Percentiles rank a stretch among this genome's conserved stretches.
These are phyloP conservation scores for Pristiophorus japonicus DNA, from an alignment of 2,113 vertebrate species.

Conservation along the genomic window DNA sequence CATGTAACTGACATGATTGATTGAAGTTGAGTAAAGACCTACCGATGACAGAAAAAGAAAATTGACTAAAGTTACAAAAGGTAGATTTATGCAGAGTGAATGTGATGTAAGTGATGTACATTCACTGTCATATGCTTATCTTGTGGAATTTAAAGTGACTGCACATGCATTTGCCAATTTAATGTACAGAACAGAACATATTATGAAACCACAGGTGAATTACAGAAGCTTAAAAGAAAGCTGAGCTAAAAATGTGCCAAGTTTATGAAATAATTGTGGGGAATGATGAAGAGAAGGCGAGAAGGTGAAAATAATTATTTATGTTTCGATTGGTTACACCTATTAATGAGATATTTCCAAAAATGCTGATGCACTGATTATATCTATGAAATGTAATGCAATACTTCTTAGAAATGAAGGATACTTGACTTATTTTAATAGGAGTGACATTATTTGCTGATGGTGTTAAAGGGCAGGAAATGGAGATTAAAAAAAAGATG, in stretches of 20 bases:
- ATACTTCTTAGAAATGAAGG: not conserved
- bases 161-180: not conserved
- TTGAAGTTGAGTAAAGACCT: not conserved
- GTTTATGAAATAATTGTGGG: not conserved
- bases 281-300: not conserved
- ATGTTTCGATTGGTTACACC: not conserved
- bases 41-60: conserved; percentile 17
- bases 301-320: not conserved
- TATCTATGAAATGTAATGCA: not conserved
- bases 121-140: not conserved
- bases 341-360: conserved; percentile 3
- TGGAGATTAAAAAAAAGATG: not conserved
- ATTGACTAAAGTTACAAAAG: not conserved
- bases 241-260: not conserved
- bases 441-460: not conserved
- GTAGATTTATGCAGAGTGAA: not conserved
- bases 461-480: not conserved
- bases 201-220: not conserved
- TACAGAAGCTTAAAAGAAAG: not conserved
- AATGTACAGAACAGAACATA: not conserved
- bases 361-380: not conserved
- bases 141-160: conserved; percentile 25
- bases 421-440: not conserved
- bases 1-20: not conserved
- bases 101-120: conserved; percentile 19